Conservation (phyloP, 2,888 invertebrate genomes). For the Orthonychiurus folsomi region DNA sequence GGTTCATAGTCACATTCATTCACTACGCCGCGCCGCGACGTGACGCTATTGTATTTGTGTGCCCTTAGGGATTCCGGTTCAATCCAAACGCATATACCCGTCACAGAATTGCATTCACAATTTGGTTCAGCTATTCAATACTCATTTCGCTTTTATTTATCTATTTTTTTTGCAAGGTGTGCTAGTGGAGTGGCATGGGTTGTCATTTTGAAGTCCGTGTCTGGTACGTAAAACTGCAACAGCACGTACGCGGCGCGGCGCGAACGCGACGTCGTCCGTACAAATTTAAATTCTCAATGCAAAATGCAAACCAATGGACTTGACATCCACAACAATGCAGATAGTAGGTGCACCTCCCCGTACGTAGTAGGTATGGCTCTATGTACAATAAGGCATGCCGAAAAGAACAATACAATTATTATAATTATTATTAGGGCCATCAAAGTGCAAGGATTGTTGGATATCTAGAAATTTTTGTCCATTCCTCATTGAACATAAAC, state of each 20-base stretch:
- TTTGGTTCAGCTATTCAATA: background rate
- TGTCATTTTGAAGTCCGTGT: background rate
- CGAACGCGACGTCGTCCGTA: background rate
- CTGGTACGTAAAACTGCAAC: background rate
- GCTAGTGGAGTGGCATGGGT: background rate
- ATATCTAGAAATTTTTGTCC: too few relatives aligned
- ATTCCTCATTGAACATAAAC: too few relatives aligned
- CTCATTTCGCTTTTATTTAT: background rate
- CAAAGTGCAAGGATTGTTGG: too few relatives aligned
- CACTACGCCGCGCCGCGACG: too few relatives aligned
- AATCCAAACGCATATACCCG: background rate
- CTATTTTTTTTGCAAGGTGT: background rate
- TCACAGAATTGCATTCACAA: too few relatives aligned
- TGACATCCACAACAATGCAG: background rate
- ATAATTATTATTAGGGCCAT: too few relatives aligned
- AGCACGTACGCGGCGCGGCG: too few relatives aligned
- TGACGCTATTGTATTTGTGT: too few relatives aligned
- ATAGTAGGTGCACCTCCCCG: background rate
- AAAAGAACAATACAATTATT: too few relatives aligned
- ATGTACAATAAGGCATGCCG: too few relatives aligned
- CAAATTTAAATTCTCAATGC: background rate
- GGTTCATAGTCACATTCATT: background rate
- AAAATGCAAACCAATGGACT: background rate
- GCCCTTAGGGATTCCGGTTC: too few relatives aligned
- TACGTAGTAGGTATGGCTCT: too few relatives aligned